A percentile compares a stretch with the other conserved stretches of the same genome.
Conservation (phyloP, 2,113 vertebrate species). For the Amazona guildingii region DNA sequence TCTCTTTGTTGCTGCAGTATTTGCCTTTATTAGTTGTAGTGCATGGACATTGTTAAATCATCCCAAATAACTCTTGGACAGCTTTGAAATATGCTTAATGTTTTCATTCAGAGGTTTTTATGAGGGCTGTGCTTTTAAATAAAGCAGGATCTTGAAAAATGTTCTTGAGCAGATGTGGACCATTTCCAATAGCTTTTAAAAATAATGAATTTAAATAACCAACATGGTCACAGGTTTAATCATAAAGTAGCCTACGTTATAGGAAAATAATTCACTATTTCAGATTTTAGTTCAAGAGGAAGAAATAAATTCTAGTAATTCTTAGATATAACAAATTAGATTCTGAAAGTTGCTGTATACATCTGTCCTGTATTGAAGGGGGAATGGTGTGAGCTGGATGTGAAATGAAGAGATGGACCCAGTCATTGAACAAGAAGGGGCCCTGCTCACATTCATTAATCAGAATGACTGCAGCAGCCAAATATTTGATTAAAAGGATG, state of each 20-base stretch:
- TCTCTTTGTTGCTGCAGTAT: background rate
- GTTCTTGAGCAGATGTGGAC: background rate
- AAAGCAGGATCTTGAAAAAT: slow-evolving; percentile 19
- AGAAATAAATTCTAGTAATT: slow-evolving; percentile 34
- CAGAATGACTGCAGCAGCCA: slow-evolving; percentile 18
- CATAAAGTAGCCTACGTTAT: slow-evolving; percentile 33
- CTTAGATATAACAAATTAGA: slow-evolving; percentile 37
- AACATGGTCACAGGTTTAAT: slow-evolving; percentile 31
- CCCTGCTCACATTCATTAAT: slow-evolving; percentile 47
- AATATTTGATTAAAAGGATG: slow-evolving; percentile 57
- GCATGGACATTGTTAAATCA: background rate
- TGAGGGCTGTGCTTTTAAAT: background rate
- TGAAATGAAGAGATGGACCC: background rate
- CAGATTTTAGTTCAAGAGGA: slow-evolving; percentile 21
- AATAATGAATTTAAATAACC: slow-evolving; percentile 26
- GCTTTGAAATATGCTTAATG: background rate
- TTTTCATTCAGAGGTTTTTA: slow-evolving; percentile 27
- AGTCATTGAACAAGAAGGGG: background rate
- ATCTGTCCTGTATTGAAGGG: slow-evolving; percentile 22
- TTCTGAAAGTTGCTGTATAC: slow-evolving; percentile 16
- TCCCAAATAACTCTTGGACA: background rate
- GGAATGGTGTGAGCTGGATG: background rate
- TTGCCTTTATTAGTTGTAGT: background rate
- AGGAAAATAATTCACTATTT: slow-evolving; percentile 44
- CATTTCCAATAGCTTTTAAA: slow-evolving; percentile 18